Base-by-base conservation (phyloP, 2,888 invertebrate genomes). In the Eurois occulta region DNA sequence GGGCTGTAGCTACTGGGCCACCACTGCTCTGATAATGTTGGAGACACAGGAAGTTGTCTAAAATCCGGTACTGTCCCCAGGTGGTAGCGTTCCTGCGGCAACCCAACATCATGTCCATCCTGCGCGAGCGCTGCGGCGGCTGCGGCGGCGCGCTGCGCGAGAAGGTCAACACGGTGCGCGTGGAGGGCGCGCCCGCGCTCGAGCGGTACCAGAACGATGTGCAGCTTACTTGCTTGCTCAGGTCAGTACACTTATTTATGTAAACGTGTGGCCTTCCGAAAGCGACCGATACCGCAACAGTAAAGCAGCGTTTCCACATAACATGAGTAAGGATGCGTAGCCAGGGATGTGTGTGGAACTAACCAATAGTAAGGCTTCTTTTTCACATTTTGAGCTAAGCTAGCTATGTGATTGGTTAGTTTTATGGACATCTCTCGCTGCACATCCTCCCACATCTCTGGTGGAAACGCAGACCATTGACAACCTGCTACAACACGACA, bases 51-150 rank as follows among this genome's bases (percentile, higher is more conserved):
- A n/a, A 6, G 1, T n/a, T 13, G 1, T 55, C 13, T 55, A 11
- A 52, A n/a, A 52, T 0, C 8, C 8, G 21, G 7, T 21, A 21
- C 21, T 48, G 21, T 52, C 3, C 3, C 0, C n/a, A 55, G 97
- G 99, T 99, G 87, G 99, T 99, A 74, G 99, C 99, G n/a, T 99
- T 99, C 96, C 97, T 99, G 52, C 97, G 99, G 0, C 99, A 99
- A 93, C 98, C 99, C 18, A 99, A 99, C 94, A 99, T 99, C 91
- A 97, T 99, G 95, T 99, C 99, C 90, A 98, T 99, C 86, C 96
- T 99, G 83, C 98, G 98, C 74, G 99, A 99, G 93, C 97, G 99
- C 21, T 98, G 98, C 94, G 97, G 97, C 38, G 94, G 92, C 11
- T 87, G 97, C 98, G 78, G 91, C 86, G 88, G 90, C 78, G 97